Percentiles rank a stretch among this genome's conserved stretches.
These are phyloP conservation scores for Epistrophella euchroma DNA, from an alignment of 2,888 invertebrate species.

Conservation along the genomic window DNA sequence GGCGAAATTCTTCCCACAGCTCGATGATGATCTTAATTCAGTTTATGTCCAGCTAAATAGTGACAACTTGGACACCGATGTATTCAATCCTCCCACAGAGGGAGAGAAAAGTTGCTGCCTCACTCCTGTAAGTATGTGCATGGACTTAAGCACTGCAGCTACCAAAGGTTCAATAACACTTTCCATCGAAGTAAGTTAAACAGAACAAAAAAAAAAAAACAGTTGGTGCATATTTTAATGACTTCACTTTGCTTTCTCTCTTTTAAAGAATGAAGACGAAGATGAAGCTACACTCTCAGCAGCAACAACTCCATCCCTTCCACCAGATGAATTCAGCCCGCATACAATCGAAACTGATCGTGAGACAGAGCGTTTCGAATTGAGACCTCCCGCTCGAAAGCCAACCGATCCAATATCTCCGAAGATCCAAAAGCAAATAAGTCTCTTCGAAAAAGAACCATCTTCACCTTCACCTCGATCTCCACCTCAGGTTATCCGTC, in stretches of 20 bases:
- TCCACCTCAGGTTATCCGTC: conserved; percentile 80
- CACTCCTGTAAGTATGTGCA: conserved; percentile 88
- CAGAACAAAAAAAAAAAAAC: not conserved
- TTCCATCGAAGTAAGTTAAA: conserved; percentile 79
- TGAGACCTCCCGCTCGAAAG: conserved; percentile 78
- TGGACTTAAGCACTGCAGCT: conserved; percentile 88
- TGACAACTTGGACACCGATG: conserved; percentile 78
- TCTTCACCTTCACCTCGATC: conserved; percentile 78
- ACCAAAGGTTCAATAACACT: conserved; percentile 87
- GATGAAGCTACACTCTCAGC: conserved; percentile 86
- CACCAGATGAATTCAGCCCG: conserved; percentile 79
- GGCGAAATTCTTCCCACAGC: conserved; percentile 85
- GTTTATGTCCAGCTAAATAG: conserved; percentile 84
- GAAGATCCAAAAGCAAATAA: conserved; percentile 82
- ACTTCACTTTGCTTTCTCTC: not conserved
- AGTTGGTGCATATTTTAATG: not conserved
- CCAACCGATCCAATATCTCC: conserved; percentile 81
- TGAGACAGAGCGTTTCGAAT: conserved; percentile 57
- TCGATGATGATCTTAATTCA: conserved; percentile 85
- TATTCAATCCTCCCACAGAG: conserved; percentile 77
- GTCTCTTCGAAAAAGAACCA: conserved; percentile 80
- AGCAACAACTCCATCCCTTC: conserved; percentile 84
- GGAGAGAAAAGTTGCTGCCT: conserved; percentile 80
- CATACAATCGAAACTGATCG: conserved; percentile 61
- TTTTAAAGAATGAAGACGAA: conserved; percentile 83